A percentile compares a stretch with the other conserved stretches of the same genome.
Conservation (phyloP, 2,113 vertebrate genomes). For the Dinomys branickii region DNA sequence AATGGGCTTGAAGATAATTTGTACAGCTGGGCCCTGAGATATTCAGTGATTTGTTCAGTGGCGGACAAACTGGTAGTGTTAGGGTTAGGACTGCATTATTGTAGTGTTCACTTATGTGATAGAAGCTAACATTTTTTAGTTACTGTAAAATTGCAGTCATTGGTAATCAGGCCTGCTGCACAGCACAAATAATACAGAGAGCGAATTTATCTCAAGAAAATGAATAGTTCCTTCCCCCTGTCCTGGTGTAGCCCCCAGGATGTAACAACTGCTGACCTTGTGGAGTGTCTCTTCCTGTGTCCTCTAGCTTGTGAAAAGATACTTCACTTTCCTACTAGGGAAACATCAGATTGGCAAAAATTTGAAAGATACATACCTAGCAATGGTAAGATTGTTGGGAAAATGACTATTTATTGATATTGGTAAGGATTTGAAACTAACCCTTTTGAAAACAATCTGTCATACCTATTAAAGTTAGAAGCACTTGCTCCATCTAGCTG, state of each 20-base stretch:
- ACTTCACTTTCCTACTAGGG: not conserved
- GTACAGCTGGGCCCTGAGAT: not conserved
- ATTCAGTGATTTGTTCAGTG: not conserved
- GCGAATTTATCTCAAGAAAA: not conserved
- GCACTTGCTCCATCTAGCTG: not conserved
- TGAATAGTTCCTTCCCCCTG: not conserved
- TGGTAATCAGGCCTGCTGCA: not conserved
- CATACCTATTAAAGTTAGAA: conserved; percentile 35
- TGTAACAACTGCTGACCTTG: not conserved
- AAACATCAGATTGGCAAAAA: not conserved
- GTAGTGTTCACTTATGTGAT: not conserved
- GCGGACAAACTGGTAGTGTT: not conserved
- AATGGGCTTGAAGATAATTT: conserved; percentile 2
- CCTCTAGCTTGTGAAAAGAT: not conserved
- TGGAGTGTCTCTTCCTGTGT: not conserved
- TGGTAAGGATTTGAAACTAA: not conserved
- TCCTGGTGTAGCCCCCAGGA: not conserved
- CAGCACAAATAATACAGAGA: not conserved
- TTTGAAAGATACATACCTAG: not conserved
- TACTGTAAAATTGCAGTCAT: conserved; percentile 4
- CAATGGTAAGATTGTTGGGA: conserved; percentile 35
- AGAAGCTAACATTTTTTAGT: not conserved
- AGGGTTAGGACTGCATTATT: not conserved
- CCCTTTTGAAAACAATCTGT: not conserved
- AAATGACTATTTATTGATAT: not conserved